Base-by-base conservation (phyloP, 2,888 invertebrate genomes). In the Bruchidius siliquastri region DNA sequence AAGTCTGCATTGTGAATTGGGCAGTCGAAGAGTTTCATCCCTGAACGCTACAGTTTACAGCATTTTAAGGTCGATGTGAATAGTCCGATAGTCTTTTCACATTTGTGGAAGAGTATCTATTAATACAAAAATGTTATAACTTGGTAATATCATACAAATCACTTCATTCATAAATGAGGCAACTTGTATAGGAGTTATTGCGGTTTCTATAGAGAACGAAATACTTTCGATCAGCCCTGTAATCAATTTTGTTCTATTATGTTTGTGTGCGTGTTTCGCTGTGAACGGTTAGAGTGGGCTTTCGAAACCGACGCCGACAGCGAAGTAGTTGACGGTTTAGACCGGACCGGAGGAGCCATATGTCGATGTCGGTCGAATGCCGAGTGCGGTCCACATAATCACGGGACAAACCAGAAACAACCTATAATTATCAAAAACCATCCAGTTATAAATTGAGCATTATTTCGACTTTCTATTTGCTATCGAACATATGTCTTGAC, bases 281-380 rank as follows among this genome's bases (percentile, higher is more conserved):
- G 6, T 49, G 71, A 30, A 66, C 69, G 72, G 75, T 75, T 72
- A 72, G 70, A 75, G 72, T 73, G 72, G 72, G 70, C 67, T 72
- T 72, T 49, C 20, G 70, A 70, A 70, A 13, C 18, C 49, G 18
- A 49, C 49, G 8, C 8, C 8, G n/a, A n/a, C n/a, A n/a, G n/a
- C 26, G 26, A 8, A 4, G 49, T 8, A 4, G 49, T 49, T 49
- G 49, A 49, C 49, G 49, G 49, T 49, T 49, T 18, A 13, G 18
- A 49, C 1, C 49, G 49, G 49, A 13, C 6, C 49, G 18, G 18
- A 26, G 26, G 26, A 26, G 1, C 49, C 49, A 49, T 49, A 49
- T 49, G 49, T 49, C 49, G 49, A 18, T 8, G 4, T 6, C 3
- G 30, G 30, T 8, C 30, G 49, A 13, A 1, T 13, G 49, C 49